Evolutionary conservation across 2,113 vertebrate genomes (phyloP), one percentile per base, ranked within the genome.

Genomic region (Pseudopipra pipra): DNA sequence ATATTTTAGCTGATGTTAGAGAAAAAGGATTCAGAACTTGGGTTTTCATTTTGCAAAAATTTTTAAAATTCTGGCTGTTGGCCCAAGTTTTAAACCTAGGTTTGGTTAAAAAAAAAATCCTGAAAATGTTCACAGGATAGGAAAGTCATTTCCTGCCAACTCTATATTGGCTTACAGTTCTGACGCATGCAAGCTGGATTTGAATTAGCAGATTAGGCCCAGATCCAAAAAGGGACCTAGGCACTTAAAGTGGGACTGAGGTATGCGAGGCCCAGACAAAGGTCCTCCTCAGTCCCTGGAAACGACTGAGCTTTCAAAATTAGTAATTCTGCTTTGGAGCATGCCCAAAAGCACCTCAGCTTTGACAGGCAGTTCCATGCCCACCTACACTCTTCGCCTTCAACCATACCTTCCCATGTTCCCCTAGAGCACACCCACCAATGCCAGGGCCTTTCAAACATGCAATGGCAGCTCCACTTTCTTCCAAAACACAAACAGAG

Each of bases 151-250:
- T 97, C 95, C 95, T 97, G 96, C 95, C 96, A 97, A 84, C 96
- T 95, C 95, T 96, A 97, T 97, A 97, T 97, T 96, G 91, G 95
- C 89, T 95, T 97, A 92, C 92, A 90, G 90, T 94, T 95, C 80
- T 92, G 93, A 94, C 91, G 93, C 91, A 94, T 90, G 76, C 89
- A 95, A 94, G 79, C 92, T 95, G 86, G 91, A 95, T 96, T 84
- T 95, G 94, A 97, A 95, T 93, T 94, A 95, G 86, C 70, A 95
- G 90, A 96, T 97, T 96, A 96, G 89, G 95, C 89, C 86, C 83
- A 87, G 70, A 72, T 95, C 95, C 96, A 97, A 92, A 87, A 95
- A 87, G 77, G 79, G 96, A 97, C 96, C 91, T 74, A 95, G 94
- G 93, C 95, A 95, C 95, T 95, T 93, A 90, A 90, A 97, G 80